Conservation (phyloP, 2,113 vertebrate genomes). For the Bolborhynchus lineola region DNA sequence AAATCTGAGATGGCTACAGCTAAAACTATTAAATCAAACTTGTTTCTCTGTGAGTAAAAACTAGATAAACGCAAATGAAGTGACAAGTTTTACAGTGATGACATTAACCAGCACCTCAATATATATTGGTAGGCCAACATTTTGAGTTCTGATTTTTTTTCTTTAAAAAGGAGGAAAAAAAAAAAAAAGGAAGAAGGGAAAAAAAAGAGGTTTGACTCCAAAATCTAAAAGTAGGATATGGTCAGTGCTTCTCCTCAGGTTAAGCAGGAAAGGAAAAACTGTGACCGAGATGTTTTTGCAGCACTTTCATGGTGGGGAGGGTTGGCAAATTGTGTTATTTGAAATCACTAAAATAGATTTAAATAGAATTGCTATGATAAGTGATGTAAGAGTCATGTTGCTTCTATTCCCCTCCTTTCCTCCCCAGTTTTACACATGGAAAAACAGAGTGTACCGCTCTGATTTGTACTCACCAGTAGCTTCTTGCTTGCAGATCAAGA, state of each 20-base stretch:
- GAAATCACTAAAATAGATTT: constrained; percentile 32
- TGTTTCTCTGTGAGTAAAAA: background rate
- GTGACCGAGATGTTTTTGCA: background rate
- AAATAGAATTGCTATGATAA: background rate
- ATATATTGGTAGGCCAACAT: background rate
- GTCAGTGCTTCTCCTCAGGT: background rate
- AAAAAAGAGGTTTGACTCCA: background rate
- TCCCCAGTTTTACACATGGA: background rate
- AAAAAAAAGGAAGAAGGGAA: no score
- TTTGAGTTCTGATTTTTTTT: background rate
- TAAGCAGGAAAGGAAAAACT: background rate
- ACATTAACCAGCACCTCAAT: background rate
- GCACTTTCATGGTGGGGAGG: background rate
- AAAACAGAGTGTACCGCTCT: background rate
- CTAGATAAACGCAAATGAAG: background rate
- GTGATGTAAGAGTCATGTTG: background rate
- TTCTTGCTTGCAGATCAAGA: background rate
- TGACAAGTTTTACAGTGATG: background rate
- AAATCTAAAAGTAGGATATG: background rate
- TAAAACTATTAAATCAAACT: background rate
- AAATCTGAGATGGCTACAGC: background rate
- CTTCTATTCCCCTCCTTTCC: background rate
- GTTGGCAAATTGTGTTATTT: constrained; percentile 22
- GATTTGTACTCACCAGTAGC: background rate
- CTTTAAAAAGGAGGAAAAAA: background rate